Conservation (phyloP, 2,113 vertebrate species). For the Chionodraco myersi region DNA sequence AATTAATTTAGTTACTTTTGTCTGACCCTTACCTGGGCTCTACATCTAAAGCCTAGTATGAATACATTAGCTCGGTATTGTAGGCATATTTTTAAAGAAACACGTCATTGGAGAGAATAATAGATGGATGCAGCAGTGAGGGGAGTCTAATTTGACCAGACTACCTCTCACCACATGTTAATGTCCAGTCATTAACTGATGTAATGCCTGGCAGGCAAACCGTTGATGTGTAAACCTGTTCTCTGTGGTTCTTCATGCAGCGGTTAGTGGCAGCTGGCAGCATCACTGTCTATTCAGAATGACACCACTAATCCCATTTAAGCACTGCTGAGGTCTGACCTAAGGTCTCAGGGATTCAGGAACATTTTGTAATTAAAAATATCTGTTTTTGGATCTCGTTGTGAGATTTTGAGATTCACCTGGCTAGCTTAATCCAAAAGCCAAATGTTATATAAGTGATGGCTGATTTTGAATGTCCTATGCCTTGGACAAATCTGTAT, state of each 20-base stretch:
- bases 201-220: slow-evolving; percentile 4
- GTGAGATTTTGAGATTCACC: neutral
- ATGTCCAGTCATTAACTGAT: slow-evolving; percentile 31
- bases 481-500: slow-evolving; percentile 7
- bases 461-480: neutral
- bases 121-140: neutral
- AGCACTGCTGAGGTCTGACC: slow-evolving; percentile 36
- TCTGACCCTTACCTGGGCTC: neutral
- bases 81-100: neutral
- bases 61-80: neutral
- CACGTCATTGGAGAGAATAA: neutral
- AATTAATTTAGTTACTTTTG: neutral
- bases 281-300: no score
- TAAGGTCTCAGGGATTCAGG: neutral
- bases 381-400: neutral
- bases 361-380: neutral
- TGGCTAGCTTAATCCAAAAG: neutral
- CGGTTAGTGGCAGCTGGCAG: no score
- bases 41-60: neutral
- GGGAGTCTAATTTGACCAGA: slow-evolving; percentile 5
- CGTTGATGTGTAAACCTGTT: slow-evolving; percentile 45
- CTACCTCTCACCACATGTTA: slow-evolving; percentile 28
- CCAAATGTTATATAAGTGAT: neutral
- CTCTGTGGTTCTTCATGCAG: no score
- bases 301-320: slow-evolving; percentile 29